These are phyloP conservation scores for Gnathonemus echidnorhynchus DNA, from an alignment of 2,113 vertebrate genomes.

Conservation along the genomic window DNA sequence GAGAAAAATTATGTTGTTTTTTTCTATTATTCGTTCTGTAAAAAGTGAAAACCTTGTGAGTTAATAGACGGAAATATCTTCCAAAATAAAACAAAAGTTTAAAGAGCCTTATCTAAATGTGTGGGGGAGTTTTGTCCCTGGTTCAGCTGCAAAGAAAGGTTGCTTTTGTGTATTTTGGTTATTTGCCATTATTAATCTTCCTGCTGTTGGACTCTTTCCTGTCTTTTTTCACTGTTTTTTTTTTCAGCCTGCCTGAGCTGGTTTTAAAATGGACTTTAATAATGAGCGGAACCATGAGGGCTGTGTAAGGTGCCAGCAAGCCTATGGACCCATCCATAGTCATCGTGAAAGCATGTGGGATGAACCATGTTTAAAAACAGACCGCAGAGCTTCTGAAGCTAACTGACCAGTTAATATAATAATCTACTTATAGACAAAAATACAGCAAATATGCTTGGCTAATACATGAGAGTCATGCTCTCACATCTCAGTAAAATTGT, in stretches of 20 bases:
- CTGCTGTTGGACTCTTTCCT: neutral
- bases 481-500: neutral
- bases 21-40: neutral
- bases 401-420: neutral
- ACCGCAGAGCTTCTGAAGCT: neutral
- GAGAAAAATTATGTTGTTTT: neutral
- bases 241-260: neutral
- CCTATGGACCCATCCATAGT: neutral
- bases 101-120: neutral
- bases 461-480: neutral
- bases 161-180: neutral
- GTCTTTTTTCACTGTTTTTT: slow-evolving; percentile 18
- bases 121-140: neutral
- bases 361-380: neutral
- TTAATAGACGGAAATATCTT: neutral
- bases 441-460: neutral
- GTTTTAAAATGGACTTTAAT: slow-evolving; percentile 1
- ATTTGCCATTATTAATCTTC: neutral
- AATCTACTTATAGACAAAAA: neutral
- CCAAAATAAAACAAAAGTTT: neutral
- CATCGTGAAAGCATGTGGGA: neutral
- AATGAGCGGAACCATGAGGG: neutral
- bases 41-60: neutral
- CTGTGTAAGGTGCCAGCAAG: neutral
- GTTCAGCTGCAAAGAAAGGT: neutral